Evolutionary conservation across 2,888 invertebrate species (phyloP), one percentile per base, ranked within the genome.

Genomic region (Anarsia innoxiella): DNA sequence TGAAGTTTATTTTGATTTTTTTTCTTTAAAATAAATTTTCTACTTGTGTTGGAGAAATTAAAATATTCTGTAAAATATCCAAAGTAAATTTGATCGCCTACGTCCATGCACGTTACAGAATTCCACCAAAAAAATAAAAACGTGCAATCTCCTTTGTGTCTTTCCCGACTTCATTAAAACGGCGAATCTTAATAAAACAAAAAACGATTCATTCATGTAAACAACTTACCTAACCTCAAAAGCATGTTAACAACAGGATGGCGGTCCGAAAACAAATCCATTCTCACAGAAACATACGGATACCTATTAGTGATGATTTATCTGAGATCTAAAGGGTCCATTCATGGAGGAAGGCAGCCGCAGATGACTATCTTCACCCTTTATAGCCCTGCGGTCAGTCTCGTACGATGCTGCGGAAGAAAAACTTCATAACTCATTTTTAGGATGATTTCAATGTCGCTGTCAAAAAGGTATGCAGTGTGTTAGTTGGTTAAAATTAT

Each of bases 301-400:
- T 50, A 49, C 52, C 52, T 53, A 58, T 61, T 59, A 59, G 51
- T 44, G 51, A 42, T 52, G 53, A 60, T 56, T 57, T 64, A 65
- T 66, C 60, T 59, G 39, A 31, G 45, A 61, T 61, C 58, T 55
- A 42, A 12, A 51, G 51, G 53, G 54, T 51, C 53, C 57, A 58
- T 63, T 60, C 61, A 65, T 54, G 49, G 43, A 37, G 36, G 49
- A 49, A 46, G 46, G 38, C 40, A 31, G 52, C 56, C 56, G 51
- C 54, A 59, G 65, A 65, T 66, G 40, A 41, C 44, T 56, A 62
- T 61, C 59, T 40, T 32, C 36, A 39, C 51, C 49, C 52, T 58
- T 57, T 49, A 50, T 45, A 45, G 28, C 49, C 38, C 47, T 47
- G 58, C 56, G 57, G 59, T 54, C 49, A 51, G 48, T 37, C 56